Conservation (phyloP, 1,140 invertebrate species). For the Drosophila punjabiensis region DNA sequence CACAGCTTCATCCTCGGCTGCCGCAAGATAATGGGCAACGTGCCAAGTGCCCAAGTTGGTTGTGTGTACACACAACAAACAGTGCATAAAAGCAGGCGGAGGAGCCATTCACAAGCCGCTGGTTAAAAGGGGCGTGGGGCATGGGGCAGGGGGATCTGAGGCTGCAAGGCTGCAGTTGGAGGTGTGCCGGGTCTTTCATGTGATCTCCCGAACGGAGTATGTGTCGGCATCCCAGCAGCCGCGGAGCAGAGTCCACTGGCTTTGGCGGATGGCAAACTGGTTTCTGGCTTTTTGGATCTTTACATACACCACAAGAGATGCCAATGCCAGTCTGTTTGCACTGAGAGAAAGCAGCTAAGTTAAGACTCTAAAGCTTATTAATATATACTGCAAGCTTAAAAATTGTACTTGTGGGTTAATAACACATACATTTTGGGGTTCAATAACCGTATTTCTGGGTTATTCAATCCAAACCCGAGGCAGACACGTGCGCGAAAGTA, state of each 20-base stretch:
- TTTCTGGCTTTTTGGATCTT: constrained; percentile 57
- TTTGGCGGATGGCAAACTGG: constrained; percentile 82
- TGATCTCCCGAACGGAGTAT: constrained; percentile 73
- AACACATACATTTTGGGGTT: constrained; percentile 1
- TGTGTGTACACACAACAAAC: constrained; percentile 68
- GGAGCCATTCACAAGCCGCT: constrained; percentile 71
- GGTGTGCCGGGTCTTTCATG: constrained; percentile 80
- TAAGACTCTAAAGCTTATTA: neutral
- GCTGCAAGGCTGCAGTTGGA: constrained; percentile 39
- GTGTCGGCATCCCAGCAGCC: constrained; percentile 77
- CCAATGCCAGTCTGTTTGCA: constrained; percentile 52
- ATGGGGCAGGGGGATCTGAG: neutral
- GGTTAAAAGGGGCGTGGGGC: constrained; percentile 34
- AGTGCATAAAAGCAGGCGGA: constrained; percentile 75
- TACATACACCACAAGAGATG: constrained; percentile 51
- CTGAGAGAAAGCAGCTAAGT: neutral
- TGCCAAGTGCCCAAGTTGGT: constrained; percentile 68
- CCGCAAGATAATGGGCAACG: constrained; percentile 77
- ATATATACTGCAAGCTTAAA: neutral
- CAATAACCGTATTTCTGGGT: neutral
- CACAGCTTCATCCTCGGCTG: constrained; percentile 21
- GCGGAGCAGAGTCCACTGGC: constrained; percentile 51
- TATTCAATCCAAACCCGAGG: neutral
- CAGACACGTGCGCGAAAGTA: neutral
- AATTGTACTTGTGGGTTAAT: neutral